Base-by-base conservation (phyloP, 2,888 invertebrate genomes). In the Cryptocephalus primarius region DNA sequence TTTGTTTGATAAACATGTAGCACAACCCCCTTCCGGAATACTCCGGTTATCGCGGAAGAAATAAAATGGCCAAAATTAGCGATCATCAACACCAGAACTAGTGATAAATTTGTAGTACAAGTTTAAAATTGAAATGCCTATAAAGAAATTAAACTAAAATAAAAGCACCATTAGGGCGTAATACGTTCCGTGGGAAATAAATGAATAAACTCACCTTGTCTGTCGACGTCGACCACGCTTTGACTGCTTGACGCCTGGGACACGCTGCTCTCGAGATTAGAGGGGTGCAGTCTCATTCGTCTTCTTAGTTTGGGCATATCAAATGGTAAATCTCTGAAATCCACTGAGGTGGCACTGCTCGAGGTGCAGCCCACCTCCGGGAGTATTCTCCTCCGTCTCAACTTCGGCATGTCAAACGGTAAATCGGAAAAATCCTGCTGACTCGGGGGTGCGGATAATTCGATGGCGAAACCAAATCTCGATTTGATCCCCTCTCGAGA, bases 401-500 rank as follows among this genome's bases (percentile, higher is more conserved):
- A 69, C 67, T 91, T 91, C 42, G 90, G 90, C 89, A 90, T 90
- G 60, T 90, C 89, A 60, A 90, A 90, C 1, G 90, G 90, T 55
- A 90, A 76, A 72, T 89, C 88, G 32, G 82, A 78, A 52, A 87
- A 71, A 60, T 87, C 84, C 45, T 81, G 80, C 42, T 83, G 80
- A 43, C 61, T 64, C 38, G 78, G 77, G 33, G 78, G 78, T 46
- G 78, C 72, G 12, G 62, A 60, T 48, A 65, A 48, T 51, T 65
- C 65, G 2, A 51, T 50, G 14, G 60, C 56, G 50, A 67, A 61
- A 11, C 62, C 65, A 48, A 67, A 64, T 40, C 80, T 67, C 8
- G 78, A 80, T 64, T 85, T 85, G n/a, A 82, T 54, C n/a, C 85
- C 86, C 59, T 86, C 86, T 22, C 86, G 75, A 1, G 88, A 88